These are phyloP conservation scores for Ethmia dodecea DNA, from an alignment of 2,888 invertebrate genomes.

Conservation along the genomic window DNA sequence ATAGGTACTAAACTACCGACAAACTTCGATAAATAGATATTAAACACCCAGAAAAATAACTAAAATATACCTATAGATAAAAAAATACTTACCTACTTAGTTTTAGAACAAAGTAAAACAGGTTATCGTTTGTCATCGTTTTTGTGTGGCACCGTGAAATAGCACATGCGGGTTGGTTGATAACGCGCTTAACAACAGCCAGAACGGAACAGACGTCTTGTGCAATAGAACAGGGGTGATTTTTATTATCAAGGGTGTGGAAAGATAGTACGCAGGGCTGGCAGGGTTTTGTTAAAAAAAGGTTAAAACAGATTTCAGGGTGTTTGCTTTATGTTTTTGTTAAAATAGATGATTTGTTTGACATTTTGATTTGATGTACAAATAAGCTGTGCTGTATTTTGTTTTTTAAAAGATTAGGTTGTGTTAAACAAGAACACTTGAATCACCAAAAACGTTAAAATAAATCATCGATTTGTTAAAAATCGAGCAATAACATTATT, in stretches of 20 bases:
- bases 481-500: neutral
- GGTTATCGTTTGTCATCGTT: no score
- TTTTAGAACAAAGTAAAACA: no score
- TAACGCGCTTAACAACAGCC: constrained; percentile 21
- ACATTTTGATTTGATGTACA: no score
- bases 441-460: neutral
- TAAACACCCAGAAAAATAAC: no score
- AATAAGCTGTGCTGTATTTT: neutral
- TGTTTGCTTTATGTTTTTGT: constrained; percentile 1
- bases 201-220: constrained; percentile 19
- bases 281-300: no score
- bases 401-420: neutral
- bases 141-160: no score
- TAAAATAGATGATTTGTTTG: neutral
- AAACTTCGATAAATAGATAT: no score
- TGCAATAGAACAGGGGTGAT: constrained; percentile 31
- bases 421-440: neutral
- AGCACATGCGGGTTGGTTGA: constrained; percentile 25
- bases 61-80: no score
- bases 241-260: constrained; percentile 51
- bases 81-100: no score
- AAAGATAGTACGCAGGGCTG: constrained; percentile 43
- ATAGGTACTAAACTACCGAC: no score
- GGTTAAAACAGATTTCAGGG: neutral
- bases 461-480: no score